phyloP scores from a whole-genome alignment of 2,113 vertebrate species.

The Mesoclemmys tuberculata region DNA sequence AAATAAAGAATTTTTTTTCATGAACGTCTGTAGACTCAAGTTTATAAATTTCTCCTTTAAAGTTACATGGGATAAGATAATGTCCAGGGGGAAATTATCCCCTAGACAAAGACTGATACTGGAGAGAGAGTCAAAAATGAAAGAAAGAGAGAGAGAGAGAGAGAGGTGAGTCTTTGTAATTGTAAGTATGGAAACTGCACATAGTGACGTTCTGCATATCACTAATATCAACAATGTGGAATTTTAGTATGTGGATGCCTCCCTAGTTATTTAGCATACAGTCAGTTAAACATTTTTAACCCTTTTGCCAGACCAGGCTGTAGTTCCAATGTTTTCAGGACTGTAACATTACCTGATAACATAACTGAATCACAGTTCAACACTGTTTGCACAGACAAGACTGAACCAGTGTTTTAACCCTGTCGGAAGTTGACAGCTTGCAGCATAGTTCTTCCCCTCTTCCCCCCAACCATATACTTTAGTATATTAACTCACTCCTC shows the following conservation, averaged over 20 bases:
- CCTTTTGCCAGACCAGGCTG: neutral
- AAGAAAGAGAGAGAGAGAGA: neutral
- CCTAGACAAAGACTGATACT: neutral
- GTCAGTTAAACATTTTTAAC: neutral
- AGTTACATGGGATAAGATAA: neutral
- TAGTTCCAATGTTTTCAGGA: neutral
- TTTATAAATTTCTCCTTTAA: neutral
- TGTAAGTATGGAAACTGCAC: neutral
- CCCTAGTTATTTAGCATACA: neutral
- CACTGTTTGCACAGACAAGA: neutral
- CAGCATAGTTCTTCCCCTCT: neutral
- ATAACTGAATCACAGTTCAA: neutral
- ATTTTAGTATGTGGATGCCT: neutral
- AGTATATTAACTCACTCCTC: neutral
- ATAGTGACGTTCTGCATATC: rapidly evolving
- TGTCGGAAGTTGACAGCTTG: neutral
- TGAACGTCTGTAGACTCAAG: neutral
- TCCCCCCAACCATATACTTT: neutral
- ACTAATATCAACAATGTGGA: rapidly evolving
- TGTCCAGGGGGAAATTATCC: rapidly evolving
- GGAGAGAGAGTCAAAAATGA: neutral
- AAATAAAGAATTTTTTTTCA: neutral
- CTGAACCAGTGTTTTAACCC: rapidly evolving
- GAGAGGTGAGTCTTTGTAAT: neutral
- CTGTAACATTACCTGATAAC: rapidly evolving